Evolutionary conservation across 1,140 invertebrate species (phyloP), one percentile per base, ranked within the genome.

Genomic region (Procambarus virginalis): DNA sequence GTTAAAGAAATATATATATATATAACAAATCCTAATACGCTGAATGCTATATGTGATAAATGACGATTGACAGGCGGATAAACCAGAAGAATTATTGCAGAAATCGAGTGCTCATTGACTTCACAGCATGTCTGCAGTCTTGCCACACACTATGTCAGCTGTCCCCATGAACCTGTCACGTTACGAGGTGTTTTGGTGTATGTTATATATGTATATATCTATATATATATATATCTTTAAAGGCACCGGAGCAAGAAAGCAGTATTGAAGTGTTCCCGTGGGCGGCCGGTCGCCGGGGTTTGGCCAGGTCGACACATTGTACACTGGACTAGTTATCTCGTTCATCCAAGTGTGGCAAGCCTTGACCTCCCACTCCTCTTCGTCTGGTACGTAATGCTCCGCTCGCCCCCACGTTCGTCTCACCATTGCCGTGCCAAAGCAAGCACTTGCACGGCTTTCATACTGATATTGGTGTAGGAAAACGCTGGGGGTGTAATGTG

Each of bases 281-380:
- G 68, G 73, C 46, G 45, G 68, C n/a, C 45, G 22, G 83, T 9
- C 73, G 83, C 2, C 49, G 22, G n/a, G 83, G 83, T 6, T 51
- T 22, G 83, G 49, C 20, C 9, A 46, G 68, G 83, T 73, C 85
- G 76, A 20, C 55, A 77, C 85, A 68, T 79, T 86, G 68, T 86
- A 86, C 85, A 86, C 85, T 20, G 55, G 76, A 73, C 85, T 77
- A 79, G 85, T 86, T 86, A 86, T 86, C 85, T 79, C 76, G 60
- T 6, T 76, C 85, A 86, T 79, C 85, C 76, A 80, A 86, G 85
- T 86, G 85, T 86, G 85, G 76, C 75, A 86, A 80, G 58, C 85
- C 77, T 86, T 79, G 77, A 79, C 85, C 77, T 70, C 77, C 85
- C 17, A 48, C 17, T 45, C 46, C 49, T 10, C 70, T 45, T 55